These are phyloP conservation scores for Dendrolimus pini DNA, from an alignment of 2,888 invertebrate species.

Conservation along the genomic window DNA sequence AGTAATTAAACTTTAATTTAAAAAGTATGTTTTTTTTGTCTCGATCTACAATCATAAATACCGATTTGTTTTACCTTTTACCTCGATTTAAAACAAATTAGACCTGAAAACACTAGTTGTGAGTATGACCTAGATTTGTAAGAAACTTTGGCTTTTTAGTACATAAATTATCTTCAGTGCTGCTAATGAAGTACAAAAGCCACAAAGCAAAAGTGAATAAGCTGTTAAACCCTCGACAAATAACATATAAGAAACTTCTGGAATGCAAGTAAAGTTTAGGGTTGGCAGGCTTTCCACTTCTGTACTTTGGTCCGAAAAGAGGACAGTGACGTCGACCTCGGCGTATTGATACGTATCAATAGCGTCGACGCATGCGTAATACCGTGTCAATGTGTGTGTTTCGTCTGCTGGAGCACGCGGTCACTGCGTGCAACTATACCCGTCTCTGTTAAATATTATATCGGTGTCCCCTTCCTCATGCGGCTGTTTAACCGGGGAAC, in stretches of 20 bases:
- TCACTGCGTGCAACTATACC: conserved; percentile 50
- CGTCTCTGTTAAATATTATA: conserved; percentile 42
- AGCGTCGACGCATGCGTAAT: conserved; percentile 63
- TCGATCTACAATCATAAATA: too few relatives aligned
- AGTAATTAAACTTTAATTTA: too few relatives aligned
- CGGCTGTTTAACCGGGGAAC: conserved; percentile 43
- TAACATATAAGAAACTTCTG: neutral
- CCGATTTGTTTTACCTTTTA: too few relatives aligned
- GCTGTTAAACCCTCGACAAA: too few relatives aligned
- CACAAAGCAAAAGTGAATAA: too few relatives aligned
- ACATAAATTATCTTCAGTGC: too few relatives aligned
- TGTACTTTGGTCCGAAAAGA: conserved; percentile 51
- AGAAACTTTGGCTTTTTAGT: too few relatives aligned
- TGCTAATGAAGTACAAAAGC: too few relatives aligned
- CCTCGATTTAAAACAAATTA: too few relatives aligned
- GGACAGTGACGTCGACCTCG: conserved; percentile 58
- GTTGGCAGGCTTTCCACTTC: conserved; percentile 13
- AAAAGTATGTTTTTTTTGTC: too few relatives aligned
- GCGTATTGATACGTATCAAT: conserved; percentile 49
- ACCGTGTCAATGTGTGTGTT: conserved; percentile 45
- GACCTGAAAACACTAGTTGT: too few relatives aligned
- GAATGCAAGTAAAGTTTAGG: neutral
- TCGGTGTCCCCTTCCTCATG: conserved; percentile 33
- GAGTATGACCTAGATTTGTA: too few relatives aligned
- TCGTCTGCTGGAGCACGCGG: conserved; percentile 60